phyloP scores from a whole-genome alignment of 2,797 vertebrate species.

The Arnoldichthys spilopterus region DNA sequence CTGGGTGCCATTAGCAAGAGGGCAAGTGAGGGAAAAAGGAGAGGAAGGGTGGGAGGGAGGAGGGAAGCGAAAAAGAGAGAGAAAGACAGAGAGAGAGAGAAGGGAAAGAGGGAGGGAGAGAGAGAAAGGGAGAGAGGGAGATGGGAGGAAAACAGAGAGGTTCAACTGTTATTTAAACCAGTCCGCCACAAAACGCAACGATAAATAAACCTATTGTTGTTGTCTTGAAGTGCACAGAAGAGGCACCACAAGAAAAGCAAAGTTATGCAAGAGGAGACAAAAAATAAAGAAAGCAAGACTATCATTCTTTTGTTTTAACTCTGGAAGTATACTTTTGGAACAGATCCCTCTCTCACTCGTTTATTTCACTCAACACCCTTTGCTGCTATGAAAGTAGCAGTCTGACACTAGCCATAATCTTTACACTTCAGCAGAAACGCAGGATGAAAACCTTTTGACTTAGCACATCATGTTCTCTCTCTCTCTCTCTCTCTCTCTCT shows the following conservation, averaged over 20 bases:
- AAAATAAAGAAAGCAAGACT: slow-evolving; percentile 33
- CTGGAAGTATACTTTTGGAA: slow-evolving; percentile 41
- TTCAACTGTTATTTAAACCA: slow-evolving; percentile 81
- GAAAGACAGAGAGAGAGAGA: slow-evolving; percentile 62
- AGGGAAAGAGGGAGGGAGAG: slow-evolving; percentile 61
- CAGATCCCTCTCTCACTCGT: slow-evolving; percentile 10
- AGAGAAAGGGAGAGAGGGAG: slow-evolving; percentile 59
- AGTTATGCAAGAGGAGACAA: slow-evolving; percentile 49
- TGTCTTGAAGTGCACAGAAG: slow-evolving; percentile 66
- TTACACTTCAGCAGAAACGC: slow-evolving; percentile 35
- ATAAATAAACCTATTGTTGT: slow-evolving; percentile 81
- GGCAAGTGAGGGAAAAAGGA: slow-evolving; percentile 63
- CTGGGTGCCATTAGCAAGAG: slow-evolving; percentile 77
- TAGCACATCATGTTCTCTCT: slow-evolving; percentile 40
- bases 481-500: slow-evolving; percentile 19
- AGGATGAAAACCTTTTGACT: slow-evolving; percentile 67
- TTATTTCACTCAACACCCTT: slow-evolving; percentile 21
- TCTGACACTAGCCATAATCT: slow-evolving; percentile 39
- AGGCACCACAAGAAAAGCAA: slow-evolving; percentile 47
- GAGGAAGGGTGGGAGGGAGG: slow-evolving; percentile 54
- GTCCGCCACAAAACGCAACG: slow-evolving; percentile 76
- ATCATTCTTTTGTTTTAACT: slow-evolving; percentile 48
- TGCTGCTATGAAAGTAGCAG: slow-evolving; percentile 24
- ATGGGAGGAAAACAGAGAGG: slow-evolving; percentile 50
- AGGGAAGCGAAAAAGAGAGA: slow-evolving; percentile 24